Evolutionary conservation across 2,113 vertebrate species (phyloP), one percentile per base, ranked within the genome.

Genomic region (Sprattus sprattus): DNA sequence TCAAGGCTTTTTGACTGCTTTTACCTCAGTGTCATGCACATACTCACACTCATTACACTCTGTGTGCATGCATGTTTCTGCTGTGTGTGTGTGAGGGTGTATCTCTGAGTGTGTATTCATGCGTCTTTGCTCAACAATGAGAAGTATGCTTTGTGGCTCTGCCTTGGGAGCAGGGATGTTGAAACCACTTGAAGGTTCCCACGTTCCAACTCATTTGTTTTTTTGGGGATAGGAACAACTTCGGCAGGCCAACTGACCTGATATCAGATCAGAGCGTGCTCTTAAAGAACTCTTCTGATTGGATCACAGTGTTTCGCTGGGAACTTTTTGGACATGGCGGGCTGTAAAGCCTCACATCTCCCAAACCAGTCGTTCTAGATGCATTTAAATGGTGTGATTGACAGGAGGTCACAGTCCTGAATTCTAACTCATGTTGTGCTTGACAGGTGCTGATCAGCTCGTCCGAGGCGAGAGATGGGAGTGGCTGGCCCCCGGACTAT

Each of bases 401-500:
- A 39, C 39, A 39, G 39, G 39, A 39, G 39, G 39, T 39, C 1
- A 39, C 39, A 39, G 39, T 1, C 39, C 71, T 78, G 32, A 78
- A 39, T 32, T 20, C 11, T 83, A 20, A 85, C 32, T 2, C 67
- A 18, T 25, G 28, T n/a, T 88, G 46, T 91, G 86, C 44, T 90
- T 89, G 88, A 84, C 93, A 99, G 98, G 94, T 99, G 89, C 86
- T 97, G 87, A 96, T 99, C 89, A 96, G 94, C 91, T 90, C 93
- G 22, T 92, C 94, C 28, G 92, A 96, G 60, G 88, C 92, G 11
- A 95, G 93, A 86, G 96, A 97, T 81, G 95, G 95, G 89, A 99
- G 97, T 0, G 96, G 96, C 39, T 94, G 95, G 91, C 92, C 91
- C 0, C 88, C 90, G 60, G 97, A 97, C 88, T 94, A 95, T 86